Conservation (phyloP, 2,113 vertebrate species). For the Scortum barcoo region DNA sequence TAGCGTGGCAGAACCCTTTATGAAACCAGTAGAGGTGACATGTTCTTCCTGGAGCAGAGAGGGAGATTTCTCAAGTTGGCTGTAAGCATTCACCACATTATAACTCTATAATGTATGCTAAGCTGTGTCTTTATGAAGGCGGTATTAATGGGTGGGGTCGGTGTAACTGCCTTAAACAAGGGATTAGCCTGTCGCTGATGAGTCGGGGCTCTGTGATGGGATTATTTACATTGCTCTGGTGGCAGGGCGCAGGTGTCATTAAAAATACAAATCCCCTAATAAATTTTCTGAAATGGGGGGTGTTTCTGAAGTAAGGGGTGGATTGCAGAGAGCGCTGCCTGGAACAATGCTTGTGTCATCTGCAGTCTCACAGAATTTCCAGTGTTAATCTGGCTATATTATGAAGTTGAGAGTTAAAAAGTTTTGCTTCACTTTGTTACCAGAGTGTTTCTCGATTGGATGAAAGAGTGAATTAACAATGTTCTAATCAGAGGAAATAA, state of each 20-base stretch:
- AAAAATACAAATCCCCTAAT: constrained; percentile 88
- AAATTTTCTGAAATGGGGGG: constrained; percentile 81
- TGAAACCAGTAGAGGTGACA: constrained; percentile 80
- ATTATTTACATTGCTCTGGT: constrained; percentile 87
- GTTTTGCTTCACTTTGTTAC: constrained; percentile 71
- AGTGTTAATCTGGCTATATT: constrained; percentile 76
- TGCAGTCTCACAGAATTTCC: constrained; percentile 69
- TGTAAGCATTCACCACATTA: constrained; percentile 76
- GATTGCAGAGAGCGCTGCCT: constrained; percentile 59
- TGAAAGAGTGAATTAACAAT: constrained; percentile 67
- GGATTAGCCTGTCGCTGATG: constrained; percentile 86
- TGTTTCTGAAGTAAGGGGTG: constrained; percentile 71
- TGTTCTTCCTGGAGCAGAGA: constrained; percentile 70
- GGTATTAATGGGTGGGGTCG: constrained; percentile 86
- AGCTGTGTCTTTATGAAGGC: constrained; percentile 83
- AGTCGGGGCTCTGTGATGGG: constrained; percentile 84
- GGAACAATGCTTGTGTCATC: constrained; percentile 81
- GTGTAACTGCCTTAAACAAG: constrained; percentile 89
- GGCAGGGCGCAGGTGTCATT: constrained; percentile 87
- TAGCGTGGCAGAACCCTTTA: constrained; percentile 71
- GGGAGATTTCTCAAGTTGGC: constrained; percentile 70
- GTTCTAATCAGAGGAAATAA: constrained; percentile 73
- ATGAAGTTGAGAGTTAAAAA: constrained; percentile 66
- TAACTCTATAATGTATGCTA: constrained; percentile 85
- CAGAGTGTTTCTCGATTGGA: constrained; percentile 56